A percentile compares a stretch with the other conserved stretches of the same genome.
These are phyloP conservation scores for Salmo trutta DNA, from an alignment of 2,797 vertebrate genomes.

Conservation along the genomic window DNA sequence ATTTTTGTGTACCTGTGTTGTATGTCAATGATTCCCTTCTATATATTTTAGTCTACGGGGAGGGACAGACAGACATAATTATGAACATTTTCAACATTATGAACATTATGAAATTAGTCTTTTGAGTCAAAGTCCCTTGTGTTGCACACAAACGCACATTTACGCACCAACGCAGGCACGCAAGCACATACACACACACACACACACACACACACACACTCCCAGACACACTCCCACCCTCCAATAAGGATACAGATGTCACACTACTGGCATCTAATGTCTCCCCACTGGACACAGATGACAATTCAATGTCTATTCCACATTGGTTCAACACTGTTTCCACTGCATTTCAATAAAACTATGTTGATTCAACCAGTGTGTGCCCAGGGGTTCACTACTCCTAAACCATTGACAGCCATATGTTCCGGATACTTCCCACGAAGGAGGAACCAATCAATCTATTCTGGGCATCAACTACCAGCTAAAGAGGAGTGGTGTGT, in stretches of 20 bases:
- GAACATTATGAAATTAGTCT: background rate
- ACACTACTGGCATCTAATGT: background rate
- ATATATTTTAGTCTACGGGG: conserved; percentile 60
- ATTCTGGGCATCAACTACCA: background rate
- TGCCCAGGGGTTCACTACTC: background rate
- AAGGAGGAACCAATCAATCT: background rate
- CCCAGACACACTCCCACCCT: background rate
- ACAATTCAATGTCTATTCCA: too few species aligned
- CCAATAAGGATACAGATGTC: background rate
- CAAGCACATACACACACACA: background rate
- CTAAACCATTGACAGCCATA: background rate
- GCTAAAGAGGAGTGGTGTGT: background rate
- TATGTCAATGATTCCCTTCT: conserved; percentile 10
- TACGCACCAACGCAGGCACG: background rate
- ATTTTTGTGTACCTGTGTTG: conserved; percentile 46
- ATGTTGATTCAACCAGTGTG: too few species aligned
- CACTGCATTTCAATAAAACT: too few species aligned
- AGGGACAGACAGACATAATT: conserved; percentile 7
- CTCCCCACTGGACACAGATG: background rate
- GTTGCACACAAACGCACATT: background rate
- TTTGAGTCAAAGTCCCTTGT: background rate
- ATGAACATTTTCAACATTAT: background rate
- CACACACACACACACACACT: background rate
- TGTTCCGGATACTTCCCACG: background rate
- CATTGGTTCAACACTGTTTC: too few species aligned